Base-by-base conservation (phyloP, 1,140 invertebrate species). In the Neomicropteryx cornuta region DNA sequence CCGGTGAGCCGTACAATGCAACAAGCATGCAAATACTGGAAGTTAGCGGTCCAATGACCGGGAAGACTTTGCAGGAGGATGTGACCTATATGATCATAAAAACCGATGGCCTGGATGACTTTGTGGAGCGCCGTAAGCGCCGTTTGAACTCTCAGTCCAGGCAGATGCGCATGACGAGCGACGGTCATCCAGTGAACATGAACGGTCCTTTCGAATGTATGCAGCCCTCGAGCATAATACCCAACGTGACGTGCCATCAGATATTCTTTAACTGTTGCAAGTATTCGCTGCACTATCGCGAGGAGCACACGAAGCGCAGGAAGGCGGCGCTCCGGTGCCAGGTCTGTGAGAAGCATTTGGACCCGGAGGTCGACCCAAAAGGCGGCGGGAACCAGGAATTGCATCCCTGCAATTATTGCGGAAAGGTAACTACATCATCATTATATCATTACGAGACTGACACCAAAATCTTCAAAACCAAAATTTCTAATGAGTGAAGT, bases 211-310 rank as follows among this genome's bases (percentile, higher is more conserved):
- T 66, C 38, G 60, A 55, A 1, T 68, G 65, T 41, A 59, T 55
- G 3, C 49, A 56, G 13, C 53, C 56, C 6, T 57, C 54, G 4
- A 47, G 44, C 6, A 19, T 57, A 24, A 49, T 47, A 11, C 53
- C 58, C 10, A 55, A 56, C 23, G 39, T 56, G 16, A 52, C 55
- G 34, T 68, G 65, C 31, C 47, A 52, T 11, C 55, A 61, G 43
- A 54, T 58, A 20, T 68, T 66, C 42, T 56, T 57, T 36, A 60
- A 63, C 28, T 68, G 65, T 41, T 68, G 65, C 45, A 56, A 64
- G 33, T 68, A 65, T 40, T 66, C 65, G 0, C 33, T 59, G 10
- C 65, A 68, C 38, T 63, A 65, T 30, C 50, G 62, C 3, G 57
- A 61, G 32, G 56, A 62, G 20, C 65, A 68, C 38, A 64, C 63